phyloP scores from a whole-genome alignment of 1,140 invertebrate species.

The Eriosoma lanigerum region DNA sequence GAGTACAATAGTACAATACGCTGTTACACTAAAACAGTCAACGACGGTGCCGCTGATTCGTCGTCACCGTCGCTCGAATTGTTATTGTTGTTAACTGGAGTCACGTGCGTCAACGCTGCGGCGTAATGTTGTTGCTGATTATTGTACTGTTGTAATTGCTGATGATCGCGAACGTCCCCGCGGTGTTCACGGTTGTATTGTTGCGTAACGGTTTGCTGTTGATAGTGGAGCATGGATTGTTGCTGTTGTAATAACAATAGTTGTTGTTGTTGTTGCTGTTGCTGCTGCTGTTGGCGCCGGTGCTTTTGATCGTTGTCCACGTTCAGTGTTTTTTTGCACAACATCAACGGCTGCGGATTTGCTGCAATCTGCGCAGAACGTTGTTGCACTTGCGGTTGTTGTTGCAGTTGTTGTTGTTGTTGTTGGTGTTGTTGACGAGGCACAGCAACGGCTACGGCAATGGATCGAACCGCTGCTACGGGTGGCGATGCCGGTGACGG shows the following conservation, averaged over 20 bases:
- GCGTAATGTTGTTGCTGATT: slow-evolving; percentile 5
- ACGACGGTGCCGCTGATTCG: not conserved
- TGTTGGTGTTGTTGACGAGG: not conserved
- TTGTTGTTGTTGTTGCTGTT: not conserved
- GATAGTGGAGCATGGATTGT: not conserved
- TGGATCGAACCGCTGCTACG: slow-evolving; percentile 5
- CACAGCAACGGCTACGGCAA: not conserved
- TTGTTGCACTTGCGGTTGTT: not conserved
- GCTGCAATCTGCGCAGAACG: not conserved
- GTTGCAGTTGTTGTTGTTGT: not conserved
- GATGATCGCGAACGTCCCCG: not conserved
- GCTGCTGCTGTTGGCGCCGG: not conserved
- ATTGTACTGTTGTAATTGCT: not conserved
- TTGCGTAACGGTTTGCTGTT: not conserved
- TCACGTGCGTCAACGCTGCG: not conserved
- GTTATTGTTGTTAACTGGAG: not conserved
- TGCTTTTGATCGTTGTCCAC: slow-evolving; percentile 9
- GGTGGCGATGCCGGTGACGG: not conserved
- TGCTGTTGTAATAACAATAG: not conserved
- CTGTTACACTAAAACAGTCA: slow-evolving; percentile 5
- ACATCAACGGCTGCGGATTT: not conserved
- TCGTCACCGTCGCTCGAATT: not conserved
- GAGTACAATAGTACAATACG: too few species aligned
- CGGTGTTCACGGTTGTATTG: not conserved
- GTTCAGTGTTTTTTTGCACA: slow-evolving; percentile 32